Evolutionary conservation across 92 coral and sea anemone genomes (phyloP).

Genomic region (Phenganax subtilis): DNA sequence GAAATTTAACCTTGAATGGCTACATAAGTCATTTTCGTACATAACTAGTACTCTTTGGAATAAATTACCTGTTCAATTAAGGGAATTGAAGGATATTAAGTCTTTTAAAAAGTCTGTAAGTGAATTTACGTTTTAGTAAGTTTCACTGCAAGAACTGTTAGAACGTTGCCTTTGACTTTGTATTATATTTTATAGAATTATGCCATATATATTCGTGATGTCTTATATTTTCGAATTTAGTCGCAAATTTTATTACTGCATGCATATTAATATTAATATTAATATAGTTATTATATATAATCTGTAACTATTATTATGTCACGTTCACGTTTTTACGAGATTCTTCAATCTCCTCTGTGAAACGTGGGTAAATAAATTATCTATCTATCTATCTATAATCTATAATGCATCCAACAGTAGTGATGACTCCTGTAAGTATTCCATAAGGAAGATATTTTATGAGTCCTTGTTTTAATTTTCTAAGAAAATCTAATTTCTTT

Average conservation of each 20-base stretch:
- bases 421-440: no score
- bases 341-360: no score
- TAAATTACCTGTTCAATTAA: slow-evolving; percentile 23
- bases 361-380: no score
- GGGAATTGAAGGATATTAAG: not conserved
- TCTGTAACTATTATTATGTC: not conserved
- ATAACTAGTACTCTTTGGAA: slow-evolving; percentile 32
- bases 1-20: slow-evolving; percentile 21
- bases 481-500: no score
- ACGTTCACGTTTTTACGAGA: no score
- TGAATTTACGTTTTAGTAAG: slow-evolving; percentile 1
- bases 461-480: no score
- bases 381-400: no score
- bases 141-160: not conserved
- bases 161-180: not conserved
- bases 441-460: no score
- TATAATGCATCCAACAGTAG: no score
- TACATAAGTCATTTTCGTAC: slow-evolving; percentile 37
- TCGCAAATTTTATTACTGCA: not conserved
- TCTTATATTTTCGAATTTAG: not conserved
- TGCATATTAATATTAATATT: not conserved
- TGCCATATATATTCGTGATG: not conserved
- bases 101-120: slow-evolving; percentile 7
- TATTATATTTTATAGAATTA: not conserved
- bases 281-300: not conserved